phyloP scores from a whole-genome alignment of 2,797 vertebrate species.

The Gadopsis bispinosus region DNA sequence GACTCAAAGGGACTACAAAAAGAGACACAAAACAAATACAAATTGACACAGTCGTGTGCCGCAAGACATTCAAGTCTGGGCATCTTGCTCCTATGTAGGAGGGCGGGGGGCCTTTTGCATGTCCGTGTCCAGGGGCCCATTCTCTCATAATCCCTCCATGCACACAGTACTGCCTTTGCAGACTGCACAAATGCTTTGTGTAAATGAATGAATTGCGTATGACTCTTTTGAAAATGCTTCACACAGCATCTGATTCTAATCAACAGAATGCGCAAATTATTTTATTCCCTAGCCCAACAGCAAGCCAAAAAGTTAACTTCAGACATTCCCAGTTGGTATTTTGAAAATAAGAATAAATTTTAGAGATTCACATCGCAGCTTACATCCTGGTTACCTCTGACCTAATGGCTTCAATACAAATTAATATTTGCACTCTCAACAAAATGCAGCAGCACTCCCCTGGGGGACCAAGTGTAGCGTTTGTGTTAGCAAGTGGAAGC shows the following conservation, averaged over 20 bases:
- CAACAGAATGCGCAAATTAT: not conserved
- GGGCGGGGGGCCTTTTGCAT: too few relatives aligned
- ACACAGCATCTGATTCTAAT: not conserved
- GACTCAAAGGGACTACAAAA: too few relatives aligned
- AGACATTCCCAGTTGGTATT: not conserved
- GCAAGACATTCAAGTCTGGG: too few relatives aligned
- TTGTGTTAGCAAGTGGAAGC: slow-evolving; percentile 32
- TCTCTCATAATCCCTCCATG: too few relatives aligned
- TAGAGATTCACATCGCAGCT: not conserved
- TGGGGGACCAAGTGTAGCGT: not conserved
- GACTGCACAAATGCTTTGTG: too few relatives aligned
- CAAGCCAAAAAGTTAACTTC: not conserved
- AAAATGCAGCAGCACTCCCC: not conserved
- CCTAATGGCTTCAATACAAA: slow-evolving; percentile 22
- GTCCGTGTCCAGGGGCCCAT: too few relatives aligned
- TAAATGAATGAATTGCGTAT: not conserved
- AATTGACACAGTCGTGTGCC: too few relatives aligned
- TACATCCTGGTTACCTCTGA: not conserved
- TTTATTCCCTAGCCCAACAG: not conserved
- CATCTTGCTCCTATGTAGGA: too few relatives aligned
- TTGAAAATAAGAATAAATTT: not conserved
- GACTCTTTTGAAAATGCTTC: not conserved
- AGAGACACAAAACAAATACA: too few relatives aligned
- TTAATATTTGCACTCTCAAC: slow-evolving; percentile 35
- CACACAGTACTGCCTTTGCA: too few relatives aligned